phyloP scores from a whole-genome alignment of 2,797 vertebrate species.

The Prionace glauca region DNA sequence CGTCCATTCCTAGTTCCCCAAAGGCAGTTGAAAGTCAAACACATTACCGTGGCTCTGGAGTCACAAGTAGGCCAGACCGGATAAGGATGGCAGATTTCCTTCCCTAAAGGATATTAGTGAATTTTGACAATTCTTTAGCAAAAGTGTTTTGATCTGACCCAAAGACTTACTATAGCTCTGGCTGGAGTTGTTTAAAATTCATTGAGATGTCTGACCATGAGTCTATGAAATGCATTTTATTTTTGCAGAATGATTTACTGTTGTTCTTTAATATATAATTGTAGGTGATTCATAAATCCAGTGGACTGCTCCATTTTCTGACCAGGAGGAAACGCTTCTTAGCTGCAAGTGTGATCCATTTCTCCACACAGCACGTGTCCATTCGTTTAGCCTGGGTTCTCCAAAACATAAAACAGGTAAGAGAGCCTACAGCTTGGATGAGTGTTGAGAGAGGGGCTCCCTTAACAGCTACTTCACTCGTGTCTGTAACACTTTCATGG shows the following conservation, averaged over 20 bases:
- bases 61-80: too few relatives aligned
- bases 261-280: slow-evolving; percentile 20
- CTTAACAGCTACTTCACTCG: background rate
- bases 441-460: background rate
- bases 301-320: slow-evolving; percentile 73
- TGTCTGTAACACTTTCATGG: background rate
- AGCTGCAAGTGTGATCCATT: slow-evolving; percentile 69
- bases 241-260: background rate
- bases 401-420: slow-evolving; percentile 74
- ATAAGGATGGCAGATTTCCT: too few relatives aligned
- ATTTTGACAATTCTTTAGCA: background rate
- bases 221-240: background rate
- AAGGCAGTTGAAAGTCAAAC: too few relatives aligned
- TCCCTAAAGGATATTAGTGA: too few relatives aligned
- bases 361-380: slow-evolving; percentile 79
- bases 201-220: background rate
- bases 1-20: too few relatives aligned
- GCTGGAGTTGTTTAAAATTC: background rate
- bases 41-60: too few relatives aligned
- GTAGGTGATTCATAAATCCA: slow-evolving; percentile 66
- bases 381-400: slow-evolving; percentile 80
- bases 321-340: slow-evolving; percentile 69
- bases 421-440: background rate
- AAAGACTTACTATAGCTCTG: background rate
- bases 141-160: background rate